These are phyloP conservation scores for Morpho deidamia DNA, from an alignment of 2,888 invertebrate genomes.

Conservation along the genomic window DNA sequence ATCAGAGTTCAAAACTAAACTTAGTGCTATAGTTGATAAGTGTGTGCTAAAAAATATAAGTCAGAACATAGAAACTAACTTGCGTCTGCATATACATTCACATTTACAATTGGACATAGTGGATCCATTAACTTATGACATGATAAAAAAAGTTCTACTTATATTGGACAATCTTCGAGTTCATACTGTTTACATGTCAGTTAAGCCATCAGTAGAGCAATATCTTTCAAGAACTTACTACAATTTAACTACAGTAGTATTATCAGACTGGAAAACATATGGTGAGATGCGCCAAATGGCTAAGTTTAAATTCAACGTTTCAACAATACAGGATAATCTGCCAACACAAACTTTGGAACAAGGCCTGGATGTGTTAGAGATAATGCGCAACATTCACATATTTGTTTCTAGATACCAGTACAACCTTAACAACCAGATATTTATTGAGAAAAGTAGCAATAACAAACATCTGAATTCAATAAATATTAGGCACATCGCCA, in stretches of 20 bases:
- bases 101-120: conserved; percentile 88
- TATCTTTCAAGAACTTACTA: conserved; percentile 97
- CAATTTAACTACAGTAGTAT: conserved; percentile 96
- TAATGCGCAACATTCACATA: conserved; percentile 96
- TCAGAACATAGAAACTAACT: conserved; percentile 93
- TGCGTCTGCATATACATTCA: conserved; percentile 94
- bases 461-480: conserved; percentile 97
- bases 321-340: conserved; percentile 93
- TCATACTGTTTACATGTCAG: conserved; percentile 77
- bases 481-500: conserved; percentile 95
- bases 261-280: conserved; percentile 98
- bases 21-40: conserved; percentile 68
- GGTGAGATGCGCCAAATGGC: conserved; percentile 97
- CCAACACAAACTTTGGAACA: conserved; percentile 98
- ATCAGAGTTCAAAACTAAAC: conserved; percentile 50
- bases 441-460: conserved; percentile 93
- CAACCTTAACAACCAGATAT: conserved; percentile 97
- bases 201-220: conserved; percentile 87
- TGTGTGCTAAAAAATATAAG: conserved; percentile 85
- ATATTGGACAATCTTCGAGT: conserved; percentile 75
- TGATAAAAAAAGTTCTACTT: conserved; percentile 81
- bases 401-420: conserved; percentile 97
- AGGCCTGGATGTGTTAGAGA: conserved; percentile 96
- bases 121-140: conserved; percentile 84
- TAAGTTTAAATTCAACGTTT: conserved; percentile 87